These are phyloP conservation scores for Zelostemma sp. DNA, from an alignment of 1,140 invertebrate genomes.

Conservation along the genomic window DNA sequence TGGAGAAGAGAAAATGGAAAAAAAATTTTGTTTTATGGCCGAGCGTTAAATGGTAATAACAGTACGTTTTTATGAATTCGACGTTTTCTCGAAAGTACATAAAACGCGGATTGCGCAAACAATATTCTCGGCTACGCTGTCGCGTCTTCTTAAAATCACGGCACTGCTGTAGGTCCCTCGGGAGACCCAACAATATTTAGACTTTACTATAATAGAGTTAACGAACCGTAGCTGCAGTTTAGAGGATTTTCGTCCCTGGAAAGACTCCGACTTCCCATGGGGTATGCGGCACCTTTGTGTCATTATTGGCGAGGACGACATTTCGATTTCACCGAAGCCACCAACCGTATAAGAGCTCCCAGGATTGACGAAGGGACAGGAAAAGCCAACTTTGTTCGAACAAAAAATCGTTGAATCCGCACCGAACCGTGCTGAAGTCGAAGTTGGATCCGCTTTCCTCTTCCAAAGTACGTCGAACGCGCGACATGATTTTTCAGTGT, in stretches of 20 bases:
- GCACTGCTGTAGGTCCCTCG: conserved; percentile 27
- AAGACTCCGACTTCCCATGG: not conserved
- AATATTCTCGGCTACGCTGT: not conserved
- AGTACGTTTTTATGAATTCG: too few relatives aligned
- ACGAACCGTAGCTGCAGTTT: conserved; percentile 25
- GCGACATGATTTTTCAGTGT: not conserved
- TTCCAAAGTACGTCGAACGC: not conserved
- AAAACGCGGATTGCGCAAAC: too few relatives aligned
- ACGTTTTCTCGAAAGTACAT: too few relatives aligned
- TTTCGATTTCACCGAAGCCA: not conserved
- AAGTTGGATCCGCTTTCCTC: not conserved
- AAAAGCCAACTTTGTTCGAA: not conserved
- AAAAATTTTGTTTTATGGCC: too few relatives aligned
- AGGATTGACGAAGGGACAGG: not conserved
- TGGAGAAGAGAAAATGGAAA: too few relatives aligned
- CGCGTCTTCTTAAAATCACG: not conserved
- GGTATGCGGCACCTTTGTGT: conserved; percentile 6
- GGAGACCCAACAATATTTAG: conserved; percentile 29
- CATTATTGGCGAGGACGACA: conserved; percentile 1
- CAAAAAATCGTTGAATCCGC: not conserved
- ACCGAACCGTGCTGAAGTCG: not conserved
- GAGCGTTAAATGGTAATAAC: too few relatives aligned
- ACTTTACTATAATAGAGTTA: conserved; percentile 30
- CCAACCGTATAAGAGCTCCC: not conserved
- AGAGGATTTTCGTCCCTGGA: not conserved